Conservation (phyloP, 1,140 invertebrate genomes). For the Drosophila sp. region DNA sequence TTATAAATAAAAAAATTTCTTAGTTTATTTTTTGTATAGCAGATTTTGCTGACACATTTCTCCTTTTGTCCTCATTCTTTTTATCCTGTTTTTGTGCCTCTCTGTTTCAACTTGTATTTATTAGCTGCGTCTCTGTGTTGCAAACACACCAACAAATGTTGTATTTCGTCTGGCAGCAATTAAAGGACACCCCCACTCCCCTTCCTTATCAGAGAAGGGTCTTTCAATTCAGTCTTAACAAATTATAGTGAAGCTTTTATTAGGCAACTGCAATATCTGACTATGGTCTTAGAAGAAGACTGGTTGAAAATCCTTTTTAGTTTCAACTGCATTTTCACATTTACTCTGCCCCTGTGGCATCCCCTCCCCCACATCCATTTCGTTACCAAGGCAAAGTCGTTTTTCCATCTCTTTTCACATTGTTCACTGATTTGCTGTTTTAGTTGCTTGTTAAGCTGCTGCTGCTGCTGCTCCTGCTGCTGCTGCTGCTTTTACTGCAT, state of each 20-base stretch:
- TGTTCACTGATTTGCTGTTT: conserved; percentile 69
- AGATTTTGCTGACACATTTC: not conserved
- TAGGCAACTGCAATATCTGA: conserved; percentile 54
- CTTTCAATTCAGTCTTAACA: not conserved
- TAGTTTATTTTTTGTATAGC: too few relatives aligned
- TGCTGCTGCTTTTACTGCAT: conserved; percentile 24
- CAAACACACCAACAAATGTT: too few relatives aligned
- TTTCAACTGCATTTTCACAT: conserved; percentile 46
- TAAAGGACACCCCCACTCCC: not conserved
- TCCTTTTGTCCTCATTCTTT: not conserved
- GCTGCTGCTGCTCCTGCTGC: conserved; percentile 22
- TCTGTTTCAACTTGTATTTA: not conserved
- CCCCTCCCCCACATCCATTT: conserved; percentile 9
- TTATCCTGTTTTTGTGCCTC: not conserved
- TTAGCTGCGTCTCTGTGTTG: not conserved
- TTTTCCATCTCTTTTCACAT: conserved; percentile 64
- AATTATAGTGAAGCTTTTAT: conserved; percentile 41
- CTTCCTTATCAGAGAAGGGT: not conserved
- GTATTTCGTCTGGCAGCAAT: not conserved
- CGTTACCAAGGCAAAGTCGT: conserved; percentile 10
- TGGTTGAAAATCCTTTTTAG: conserved; percentile 41
- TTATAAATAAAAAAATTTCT: too few relatives aligned
- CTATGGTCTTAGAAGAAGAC: not conserved
- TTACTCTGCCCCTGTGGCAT: not conserved
- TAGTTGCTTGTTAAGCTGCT: conserved; percentile 66